These are phyloP conservation scores for Phaethon lepturus DNA, from an alignment of 2,113 vertebrate species.

Conservation along the genomic window DNA sequence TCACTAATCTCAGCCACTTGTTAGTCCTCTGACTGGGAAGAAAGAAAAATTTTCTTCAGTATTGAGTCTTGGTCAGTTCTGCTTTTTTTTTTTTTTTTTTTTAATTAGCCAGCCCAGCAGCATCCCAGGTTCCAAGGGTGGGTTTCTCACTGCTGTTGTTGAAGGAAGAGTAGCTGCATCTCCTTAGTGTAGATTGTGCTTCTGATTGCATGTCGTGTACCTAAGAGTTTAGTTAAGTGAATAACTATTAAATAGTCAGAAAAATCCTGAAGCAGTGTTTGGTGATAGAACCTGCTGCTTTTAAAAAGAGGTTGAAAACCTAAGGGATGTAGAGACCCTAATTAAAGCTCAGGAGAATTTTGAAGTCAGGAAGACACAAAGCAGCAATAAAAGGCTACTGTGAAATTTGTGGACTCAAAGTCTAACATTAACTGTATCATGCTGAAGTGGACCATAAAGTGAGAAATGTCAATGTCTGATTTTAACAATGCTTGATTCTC, in stretches of 20 bases:
- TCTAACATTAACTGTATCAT: background rate
- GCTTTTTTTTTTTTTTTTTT: accelerated
- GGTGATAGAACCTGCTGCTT: constrained; percentile 2
- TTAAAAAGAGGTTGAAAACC: background rate
- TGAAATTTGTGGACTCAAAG: constrained; percentile 28
- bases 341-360: constrained; percentile 61
- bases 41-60: background rate
- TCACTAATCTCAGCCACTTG: background rate
- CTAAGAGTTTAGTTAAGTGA: background rate
- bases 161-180: background rate
- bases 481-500: constrained; percentile 16
- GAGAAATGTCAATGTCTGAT: constrained; percentile 26
- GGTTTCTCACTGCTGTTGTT: background rate
- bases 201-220: background rate
- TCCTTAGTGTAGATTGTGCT: background rate
- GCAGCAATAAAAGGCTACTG: background rate
- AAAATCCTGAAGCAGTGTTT: background rate
- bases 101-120: background rate
- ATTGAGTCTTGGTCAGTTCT: background rate
- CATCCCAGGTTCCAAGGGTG: background rate
- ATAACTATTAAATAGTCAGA: background rate
- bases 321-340: constrained; percentile 14
- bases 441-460: constrained; percentile 39
- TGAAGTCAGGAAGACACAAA: constrained; percentile 1
- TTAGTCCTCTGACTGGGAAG: background rate